A percentile compares a stretch with the other conserved stretches of the same genome.
Conservation (phyloP, 1,140 invertebrate genomes). For the Ostrea edulis region DNA sequence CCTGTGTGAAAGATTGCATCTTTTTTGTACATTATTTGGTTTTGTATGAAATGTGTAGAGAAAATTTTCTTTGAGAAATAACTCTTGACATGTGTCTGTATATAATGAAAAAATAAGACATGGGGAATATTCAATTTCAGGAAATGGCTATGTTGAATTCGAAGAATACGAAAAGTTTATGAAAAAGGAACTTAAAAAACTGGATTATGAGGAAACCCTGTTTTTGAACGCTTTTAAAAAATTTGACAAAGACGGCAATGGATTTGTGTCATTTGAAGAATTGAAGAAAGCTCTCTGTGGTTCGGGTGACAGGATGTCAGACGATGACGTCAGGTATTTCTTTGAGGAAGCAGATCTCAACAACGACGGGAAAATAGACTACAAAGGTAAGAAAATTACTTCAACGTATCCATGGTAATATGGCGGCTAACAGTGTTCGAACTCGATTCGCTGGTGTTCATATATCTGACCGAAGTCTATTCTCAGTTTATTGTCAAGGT, state of each 20-base stretch:
- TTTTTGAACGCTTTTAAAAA: constrained; percentile 50
- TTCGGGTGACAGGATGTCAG: constrained; percentile 38
- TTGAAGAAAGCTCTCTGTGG: constrained; percentile 39
- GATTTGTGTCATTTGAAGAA: constrained; percentile 43
- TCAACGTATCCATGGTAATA: background rate
- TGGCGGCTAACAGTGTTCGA: too few relatives aligned
- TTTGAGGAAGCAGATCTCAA: constrained; percentile 51
- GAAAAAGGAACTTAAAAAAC: constrained; percentile 39
- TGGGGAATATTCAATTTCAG: background rate
- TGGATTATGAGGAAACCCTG: constrained; percentile 44
- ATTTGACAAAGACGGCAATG: constrained; percentile 50
- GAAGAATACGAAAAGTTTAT: constrained; percentile 55
- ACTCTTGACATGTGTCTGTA: too few relatives aligned
- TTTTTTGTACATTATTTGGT: too few relatives aligned
- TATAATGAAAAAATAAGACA: too few relatives aligned
- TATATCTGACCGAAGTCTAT: too few relatives aligned
- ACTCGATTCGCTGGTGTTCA: too few relatives aligned
- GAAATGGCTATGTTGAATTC: constrained; percentile 51
- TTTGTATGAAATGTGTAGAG: too few relatives aligned
- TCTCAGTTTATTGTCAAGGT: too few relatives aligned
- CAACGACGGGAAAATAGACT: constrained; percentile 49
- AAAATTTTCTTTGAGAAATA: too few relatives aligned
- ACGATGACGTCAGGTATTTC: constrained; percentile 29
- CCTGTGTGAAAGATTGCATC: background rate
- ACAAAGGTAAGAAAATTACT: constrained; percentile 1